Evolutionary conservation across 2,797 vertebrate genomes (phyloP).

Genomic region (Esox lucius): DNA sequence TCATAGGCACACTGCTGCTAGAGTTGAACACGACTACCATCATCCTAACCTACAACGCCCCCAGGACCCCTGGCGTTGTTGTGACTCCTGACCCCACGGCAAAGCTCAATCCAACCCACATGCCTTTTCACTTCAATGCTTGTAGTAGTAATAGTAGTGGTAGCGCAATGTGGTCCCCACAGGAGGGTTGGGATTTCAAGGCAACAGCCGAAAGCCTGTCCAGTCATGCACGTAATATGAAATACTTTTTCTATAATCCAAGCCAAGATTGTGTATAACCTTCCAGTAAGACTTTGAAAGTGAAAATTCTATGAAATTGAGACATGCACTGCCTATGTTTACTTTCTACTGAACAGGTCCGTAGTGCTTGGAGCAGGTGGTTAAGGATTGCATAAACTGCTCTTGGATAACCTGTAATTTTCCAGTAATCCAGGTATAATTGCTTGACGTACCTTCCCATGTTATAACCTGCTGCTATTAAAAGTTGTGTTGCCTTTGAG

Average conservation of each 20-base stretch:
- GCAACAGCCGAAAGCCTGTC: background rate
- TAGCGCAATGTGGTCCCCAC: too few species aligned
- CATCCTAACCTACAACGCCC: conserved; percentile 60
- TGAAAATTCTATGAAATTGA: conserved; percentile 35
- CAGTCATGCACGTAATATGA: background rate
- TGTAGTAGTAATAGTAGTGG: conserved; percentile 48
- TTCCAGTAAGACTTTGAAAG: conserved; percentile 40
- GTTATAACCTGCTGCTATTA: conserved; percentile 14
- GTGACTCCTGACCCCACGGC: conserved; percentile 51
- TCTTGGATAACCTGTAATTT: conserved; percentile 22
- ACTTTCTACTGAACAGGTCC: conserved; percentile 27
- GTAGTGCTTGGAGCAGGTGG: conserved; percentile 5
- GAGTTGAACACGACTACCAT: conserved; percentile 40
- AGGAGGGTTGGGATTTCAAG: conserved; percentile 14
- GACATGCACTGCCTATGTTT: conserved; percentile 35
- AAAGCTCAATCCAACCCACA: conserved; percentile 53
- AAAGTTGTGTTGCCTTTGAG: background rate
- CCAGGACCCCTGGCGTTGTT: conserved; percentile 55
- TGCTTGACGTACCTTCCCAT: conserved; percentile 12
- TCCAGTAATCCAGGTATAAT: conserved; percentile 20
- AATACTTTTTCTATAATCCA: background rate
- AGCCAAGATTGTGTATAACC: background rate
- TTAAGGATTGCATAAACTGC: conserved; percentile 23
- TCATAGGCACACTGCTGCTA: conserved; percentile 26
- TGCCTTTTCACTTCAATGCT: conserved; percentile 73